Percentiles rank a stretch among this genome's conserved stretches.
Conservation (phyloP, 2,888 invertebrate species). For the Ormyrus rosae region DNA sequence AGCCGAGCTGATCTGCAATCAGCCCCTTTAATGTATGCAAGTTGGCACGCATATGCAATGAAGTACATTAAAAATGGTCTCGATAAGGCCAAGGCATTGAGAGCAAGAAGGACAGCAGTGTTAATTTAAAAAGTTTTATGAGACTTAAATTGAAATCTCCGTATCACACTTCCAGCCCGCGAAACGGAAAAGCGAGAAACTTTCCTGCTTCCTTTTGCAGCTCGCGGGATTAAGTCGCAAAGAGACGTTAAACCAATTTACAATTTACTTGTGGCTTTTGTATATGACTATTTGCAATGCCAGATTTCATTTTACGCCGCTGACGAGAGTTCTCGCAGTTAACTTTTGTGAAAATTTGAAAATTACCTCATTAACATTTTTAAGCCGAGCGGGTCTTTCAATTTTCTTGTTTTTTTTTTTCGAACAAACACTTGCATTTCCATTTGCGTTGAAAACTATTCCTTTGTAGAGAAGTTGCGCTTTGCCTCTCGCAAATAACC, state of each 20-base stretch:
- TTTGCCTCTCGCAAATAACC: too few relatives aligned
- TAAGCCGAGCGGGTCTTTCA: too few relatives aligned
- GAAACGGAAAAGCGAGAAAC: conserved; percentile 39
- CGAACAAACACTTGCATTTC: too few relatives aligned
- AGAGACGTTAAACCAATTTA: conserved; percentile 48
- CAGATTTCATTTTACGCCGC: conserved; percentile 5
- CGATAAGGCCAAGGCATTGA: conserved; percentile 39
- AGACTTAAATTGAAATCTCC: conserved; percentile 56
- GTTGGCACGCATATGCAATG: conserved; percentile 28
- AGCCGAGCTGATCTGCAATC: conserved; percentile 4
- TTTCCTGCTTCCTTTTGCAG: conserved; percentile 18
- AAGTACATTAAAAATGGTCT: conserved; percentile 45
- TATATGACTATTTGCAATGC: conserved; percentile 14
- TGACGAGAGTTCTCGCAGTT: neutral
- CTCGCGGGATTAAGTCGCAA: conserved; percentile 33
- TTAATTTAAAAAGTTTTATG: conserved; percentile 58
- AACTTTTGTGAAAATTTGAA: too few relatives aligned
- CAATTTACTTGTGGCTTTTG: conserved; percentile 40
- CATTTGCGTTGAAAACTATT: too few relatives aligned
- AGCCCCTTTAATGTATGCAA: neutral
- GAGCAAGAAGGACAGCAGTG: conserved; percentile 30
- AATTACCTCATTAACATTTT: too few relatives aligned
- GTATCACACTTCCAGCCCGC: conserved; percentile 44
- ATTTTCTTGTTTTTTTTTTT: too few relatives aligned
- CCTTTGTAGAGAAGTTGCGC: too few relatives aligned